These are phyloP conservation scores for Cylindroiulus punctatus DNA, from an alignment of 2,888 invertebrate genomes.

Conservation along the genomic window DNA sequence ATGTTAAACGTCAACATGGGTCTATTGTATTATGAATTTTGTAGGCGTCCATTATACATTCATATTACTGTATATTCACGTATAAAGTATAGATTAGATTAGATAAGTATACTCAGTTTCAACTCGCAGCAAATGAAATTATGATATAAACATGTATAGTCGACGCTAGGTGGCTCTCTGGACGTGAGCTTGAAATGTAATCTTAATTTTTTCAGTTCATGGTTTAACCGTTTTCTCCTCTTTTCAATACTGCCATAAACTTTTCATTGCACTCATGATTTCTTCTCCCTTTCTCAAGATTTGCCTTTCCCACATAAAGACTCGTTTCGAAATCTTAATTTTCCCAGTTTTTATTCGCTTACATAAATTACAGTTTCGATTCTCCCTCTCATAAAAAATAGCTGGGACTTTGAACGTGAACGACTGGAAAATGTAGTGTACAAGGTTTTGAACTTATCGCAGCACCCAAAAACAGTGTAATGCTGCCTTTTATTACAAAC, in stretches of 20 bases:
- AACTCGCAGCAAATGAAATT: too few species aligned
- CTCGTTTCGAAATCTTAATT: not conserved
- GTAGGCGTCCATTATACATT: too few species aligned
- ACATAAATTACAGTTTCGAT: not conserved
- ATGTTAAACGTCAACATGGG: too few species aligned
- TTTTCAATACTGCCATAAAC: not conserved
- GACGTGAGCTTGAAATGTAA: too few species aligned
- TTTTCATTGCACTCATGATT: not conserved
- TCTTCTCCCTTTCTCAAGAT: not conserved
- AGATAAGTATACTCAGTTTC: too few species aligned
- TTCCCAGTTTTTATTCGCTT: slow-evolving; percentile 6
- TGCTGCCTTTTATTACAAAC: not conserved
- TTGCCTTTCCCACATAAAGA: not conserved
- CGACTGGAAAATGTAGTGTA: not conserved
- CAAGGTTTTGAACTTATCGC: not conserved
- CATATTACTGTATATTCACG: too few species aligned
- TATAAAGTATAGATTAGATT: too few species aligned
- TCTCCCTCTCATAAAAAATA: not conserved
- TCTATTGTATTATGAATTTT: too few species aligned
- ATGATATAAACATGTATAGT: too few species aligned
- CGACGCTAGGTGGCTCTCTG: too few species aligned
- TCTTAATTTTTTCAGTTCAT: too few species aligned
- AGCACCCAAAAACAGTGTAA: not conserved
- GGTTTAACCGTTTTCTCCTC: not conserved
- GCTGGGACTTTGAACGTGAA: not conserved